A percentile compares a stretch with the other conserved stretches of the same genome.
Conservation (phyloP, 1,140 invertebrate species). For the Habropoda laboriosa region DNA sequence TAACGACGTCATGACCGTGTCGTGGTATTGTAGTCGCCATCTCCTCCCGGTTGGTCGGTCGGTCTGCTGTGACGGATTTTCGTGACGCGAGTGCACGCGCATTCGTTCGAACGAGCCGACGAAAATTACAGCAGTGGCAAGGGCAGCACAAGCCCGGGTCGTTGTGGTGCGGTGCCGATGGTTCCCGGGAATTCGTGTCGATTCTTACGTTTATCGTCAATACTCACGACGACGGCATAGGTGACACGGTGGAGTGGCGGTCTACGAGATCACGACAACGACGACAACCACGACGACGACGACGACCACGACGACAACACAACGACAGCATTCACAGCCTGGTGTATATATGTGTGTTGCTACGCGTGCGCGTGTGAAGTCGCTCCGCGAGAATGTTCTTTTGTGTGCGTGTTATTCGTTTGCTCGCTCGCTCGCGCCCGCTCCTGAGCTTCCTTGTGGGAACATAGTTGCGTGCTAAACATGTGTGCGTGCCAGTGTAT, state of each 20-base stretch:
- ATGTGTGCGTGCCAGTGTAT: slow-evolving; percentile 23
- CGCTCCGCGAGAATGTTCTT: slow-evolving; percentile 33
- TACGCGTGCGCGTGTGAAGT: slow-evolving; percentile 38
- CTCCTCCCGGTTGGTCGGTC: slow-evolving; percentile 36
- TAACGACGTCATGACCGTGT: slow-evolving; percentile 33
- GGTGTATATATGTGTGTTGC: slow-evolving; percentile 31
- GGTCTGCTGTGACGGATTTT: slow-evolving; percentile 42
- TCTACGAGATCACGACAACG: slow-evolving; percentile 40
- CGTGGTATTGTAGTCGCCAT: slow-evolving; percentile 37
- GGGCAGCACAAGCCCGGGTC: slow-evolving; percentile 12
- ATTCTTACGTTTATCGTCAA: slow-evolving; percentile 42
- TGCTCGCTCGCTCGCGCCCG: slow-evolving; percentile 42
- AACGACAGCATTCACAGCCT: slow-evolving; percentile 36
- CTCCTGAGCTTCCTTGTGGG: slow-evolving; percentile 27
- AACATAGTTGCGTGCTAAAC: slow-evolving; percentile 29
- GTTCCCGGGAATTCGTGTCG: slow-evolving; percentile 36
- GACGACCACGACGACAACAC: slow-evolving; percentile 32
- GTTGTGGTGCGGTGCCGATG: slow-evolving; percentile 23
- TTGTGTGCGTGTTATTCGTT: slow-evolving; percentile 49
- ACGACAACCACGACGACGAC: slow-evolving; percentile 18
- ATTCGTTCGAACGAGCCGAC: slow-evolving; percentile 14
- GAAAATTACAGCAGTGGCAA: slow-evolving; percentile 30
- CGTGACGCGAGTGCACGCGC: slow-evolving; percentile 43
- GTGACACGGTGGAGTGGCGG: slow-evolving; percentile 41
- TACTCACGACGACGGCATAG: slow-evolving; percentile 42